Evolutionary conservation across 2,113 vertebrate species (phyloP).

Genomic region (Andinoacara biseriatus): DNA sequence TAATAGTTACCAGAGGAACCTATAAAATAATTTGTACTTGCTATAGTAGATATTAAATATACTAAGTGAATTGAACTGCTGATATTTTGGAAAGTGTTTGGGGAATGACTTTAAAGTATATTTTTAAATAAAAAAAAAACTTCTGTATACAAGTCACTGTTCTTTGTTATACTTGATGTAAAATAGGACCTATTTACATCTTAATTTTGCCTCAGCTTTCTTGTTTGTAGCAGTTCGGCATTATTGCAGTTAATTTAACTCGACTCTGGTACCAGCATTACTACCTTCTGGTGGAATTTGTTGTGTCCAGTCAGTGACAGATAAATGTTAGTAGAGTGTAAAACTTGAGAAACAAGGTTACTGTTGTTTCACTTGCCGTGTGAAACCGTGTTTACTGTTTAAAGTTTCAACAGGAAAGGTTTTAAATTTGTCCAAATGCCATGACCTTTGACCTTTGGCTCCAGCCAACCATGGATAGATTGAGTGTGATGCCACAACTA

Average conservation of each 20-base stretch:
- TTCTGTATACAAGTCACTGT: not conserved
- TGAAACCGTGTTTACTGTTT: not conserved
- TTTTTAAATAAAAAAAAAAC: not conserved
- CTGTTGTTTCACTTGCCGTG: not conserved
- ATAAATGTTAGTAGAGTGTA: not conserved
- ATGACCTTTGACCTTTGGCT: not conserved
- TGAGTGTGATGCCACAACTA: not conserved
- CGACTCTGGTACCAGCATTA: not conserved
- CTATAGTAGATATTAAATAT: not conserved
- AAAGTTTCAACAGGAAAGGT: not conserved
- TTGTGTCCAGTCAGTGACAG: not conserved
- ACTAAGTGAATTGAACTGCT: not conserved
- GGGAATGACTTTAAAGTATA: not conserved
- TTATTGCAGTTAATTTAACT: not conserved
- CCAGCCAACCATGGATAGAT: conserved; percentile 7
- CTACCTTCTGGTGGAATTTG: not conserved
- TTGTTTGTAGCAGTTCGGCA: not conserved
- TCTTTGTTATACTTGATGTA: not conserved
- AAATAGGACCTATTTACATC: not conserved
- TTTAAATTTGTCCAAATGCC: not conserved
- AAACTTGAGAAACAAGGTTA: not conserved
- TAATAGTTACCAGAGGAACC: not conserved
- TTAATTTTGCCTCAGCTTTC: not conserved
- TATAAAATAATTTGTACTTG: not conserved
- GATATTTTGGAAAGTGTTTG: not conserved